Conservation (phyloP, 2,888 invertebrate genomes). For the Platerodrilus igneus region DNA sequence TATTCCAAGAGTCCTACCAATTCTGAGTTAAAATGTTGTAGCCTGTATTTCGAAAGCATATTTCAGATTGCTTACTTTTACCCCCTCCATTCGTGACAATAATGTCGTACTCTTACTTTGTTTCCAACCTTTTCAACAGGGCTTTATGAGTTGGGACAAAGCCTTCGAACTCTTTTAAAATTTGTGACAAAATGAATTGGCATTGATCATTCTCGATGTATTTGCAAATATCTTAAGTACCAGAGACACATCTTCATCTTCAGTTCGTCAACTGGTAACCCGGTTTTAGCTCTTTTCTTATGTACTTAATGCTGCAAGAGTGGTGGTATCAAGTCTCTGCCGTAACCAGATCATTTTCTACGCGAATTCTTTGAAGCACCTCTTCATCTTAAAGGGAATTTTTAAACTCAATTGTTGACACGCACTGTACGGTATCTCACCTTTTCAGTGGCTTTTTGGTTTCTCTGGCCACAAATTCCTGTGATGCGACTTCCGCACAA, state of each 20-base stretch:
- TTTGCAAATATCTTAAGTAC: conserved; percentile 2
- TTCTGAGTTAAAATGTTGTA: neutral
- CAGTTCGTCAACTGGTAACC: neutral
- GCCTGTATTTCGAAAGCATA: conserved; percentile 7
- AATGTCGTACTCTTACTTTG: conserved; percentile 4
- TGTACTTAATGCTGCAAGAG: neutral
- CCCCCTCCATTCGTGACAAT: conserved; percentile 5
- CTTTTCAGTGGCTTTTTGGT: conserved; percentile 1
- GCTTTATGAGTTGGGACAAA: neutral
- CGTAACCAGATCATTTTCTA: neutral
- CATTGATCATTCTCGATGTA: neutral
- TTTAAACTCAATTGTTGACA: no score
- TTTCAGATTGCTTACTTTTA: conserved; percentile 1
- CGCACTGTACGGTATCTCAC: neutral
- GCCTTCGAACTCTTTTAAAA: neutral
- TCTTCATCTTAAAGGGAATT: conserved; percentile 6
- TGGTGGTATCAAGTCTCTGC: neutral
- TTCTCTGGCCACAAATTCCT: conserved; percentile 5
- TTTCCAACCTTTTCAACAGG: conserved; percentile 4
- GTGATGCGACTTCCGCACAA: conserved; percentile 6
- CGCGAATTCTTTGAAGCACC: neutral
- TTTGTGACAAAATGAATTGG: conserved; percentile 4
- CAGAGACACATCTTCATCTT: neutral
- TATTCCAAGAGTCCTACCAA: no score
- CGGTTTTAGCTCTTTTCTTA: conserved; percentile 2